A percentile compares a stretch with the other conserved stretches of the same genome.
Evolutionary conservation across 2,888 invertebrate species (phyloP).

Genomic region (Mylabris sibirica): DNA sequence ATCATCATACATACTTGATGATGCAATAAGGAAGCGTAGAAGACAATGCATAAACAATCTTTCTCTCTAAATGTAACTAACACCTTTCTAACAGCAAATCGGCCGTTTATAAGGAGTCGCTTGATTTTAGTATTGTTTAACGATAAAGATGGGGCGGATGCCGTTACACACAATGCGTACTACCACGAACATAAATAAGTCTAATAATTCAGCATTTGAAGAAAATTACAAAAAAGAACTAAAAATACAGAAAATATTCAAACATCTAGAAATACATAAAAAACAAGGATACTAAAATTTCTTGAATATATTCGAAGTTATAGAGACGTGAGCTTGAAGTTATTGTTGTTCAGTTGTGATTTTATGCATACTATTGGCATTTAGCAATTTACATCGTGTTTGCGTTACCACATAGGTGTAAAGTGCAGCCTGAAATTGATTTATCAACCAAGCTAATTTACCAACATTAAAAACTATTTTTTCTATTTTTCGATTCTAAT

Average conservation of each 20-base stretch:
- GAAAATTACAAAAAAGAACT: neutral
- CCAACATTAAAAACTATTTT: neutral
- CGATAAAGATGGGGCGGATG: slow-evolving; percentile 2
- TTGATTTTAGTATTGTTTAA: slow-evolving; percentile 3
- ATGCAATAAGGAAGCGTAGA: slow-evolving; percentile 22
- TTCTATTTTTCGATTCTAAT: neutral
- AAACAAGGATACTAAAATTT: neutral
- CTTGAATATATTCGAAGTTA: neutral
- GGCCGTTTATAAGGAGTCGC: neutral
- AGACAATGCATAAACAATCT: slow-evolving; percentile 24
- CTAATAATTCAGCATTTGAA: neutral
- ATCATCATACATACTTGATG: slow-evolving; percentile 18
- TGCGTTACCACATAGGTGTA: slow-evolving; percentile 30
- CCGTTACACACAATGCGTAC: neutral
- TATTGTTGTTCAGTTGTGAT: slow-evolving; percentile 39
- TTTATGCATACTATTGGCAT: slow-evolving; percentile 36
- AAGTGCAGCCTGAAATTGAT: slow-evolving; percentile 33
- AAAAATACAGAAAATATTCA: neutral
- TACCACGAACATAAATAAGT: neutral
- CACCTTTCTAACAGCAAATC: slow-evolving; percentile 27
- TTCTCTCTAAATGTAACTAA: slow-evolving; percentile 20
- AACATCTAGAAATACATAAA: neutral
- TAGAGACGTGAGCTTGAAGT: slow-evolving; percentile 32
- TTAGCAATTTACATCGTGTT: slow-evolving; percentile 41
- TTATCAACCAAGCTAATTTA: slow-evolving; percentile 19